Conservation (phyloP, 2,797 vertebrate species). For the Limnodromus scolopaceus region DNA sequence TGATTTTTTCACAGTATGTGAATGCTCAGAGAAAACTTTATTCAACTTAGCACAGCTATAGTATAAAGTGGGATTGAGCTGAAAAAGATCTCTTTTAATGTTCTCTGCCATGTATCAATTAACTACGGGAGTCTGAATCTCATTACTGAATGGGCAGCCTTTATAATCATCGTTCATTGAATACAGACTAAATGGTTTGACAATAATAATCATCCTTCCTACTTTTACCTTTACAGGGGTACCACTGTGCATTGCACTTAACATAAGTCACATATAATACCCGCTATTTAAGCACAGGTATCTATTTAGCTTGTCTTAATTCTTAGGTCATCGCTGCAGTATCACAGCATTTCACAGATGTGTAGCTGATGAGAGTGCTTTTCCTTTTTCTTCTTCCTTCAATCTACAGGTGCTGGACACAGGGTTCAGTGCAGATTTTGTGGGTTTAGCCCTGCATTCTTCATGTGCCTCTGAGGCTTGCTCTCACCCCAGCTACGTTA, state of each 20-base stretch:
- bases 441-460: background rate
- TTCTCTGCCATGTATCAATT: background rate
- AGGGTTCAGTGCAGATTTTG: background rate
- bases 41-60: background rate
- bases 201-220: conserved; percentile 4
- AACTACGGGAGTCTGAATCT: background rate
- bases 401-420: background rate
- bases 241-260: background rate
- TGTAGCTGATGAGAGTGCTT: background rate
- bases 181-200: conserved; percentile 9
- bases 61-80: background rate
- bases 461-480: background rate
- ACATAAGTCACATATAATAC: background rate
- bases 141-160: conserved; percentile 1
- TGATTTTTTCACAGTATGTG: background rate
- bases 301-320: background rate
- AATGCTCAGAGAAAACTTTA: background rate
- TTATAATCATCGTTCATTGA: background rate
- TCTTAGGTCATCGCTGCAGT: background rate
- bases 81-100: background rate
- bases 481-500: background rate
- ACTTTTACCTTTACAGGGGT: background rate
- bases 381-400: background rate
- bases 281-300: background rate
- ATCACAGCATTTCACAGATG: background rate